Percentiles rank a stretch among this genome's conserved stretches.
Conservation (phyloP, 2,113 vertebrate species). For the Uria lomvia region DNA sequence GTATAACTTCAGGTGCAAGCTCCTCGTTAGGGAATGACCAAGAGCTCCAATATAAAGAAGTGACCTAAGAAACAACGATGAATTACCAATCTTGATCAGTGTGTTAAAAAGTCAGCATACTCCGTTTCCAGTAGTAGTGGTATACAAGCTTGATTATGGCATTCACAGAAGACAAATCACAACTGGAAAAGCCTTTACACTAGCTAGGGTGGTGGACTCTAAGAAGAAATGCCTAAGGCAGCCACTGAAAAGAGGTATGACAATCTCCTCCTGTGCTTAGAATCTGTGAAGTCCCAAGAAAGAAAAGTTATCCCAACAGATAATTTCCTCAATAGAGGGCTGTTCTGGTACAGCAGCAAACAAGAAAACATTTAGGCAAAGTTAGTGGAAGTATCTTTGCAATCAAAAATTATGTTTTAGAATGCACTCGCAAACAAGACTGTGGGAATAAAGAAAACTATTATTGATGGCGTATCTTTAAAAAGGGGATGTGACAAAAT, state of each 20-base stretch:
- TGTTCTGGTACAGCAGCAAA: background rate
- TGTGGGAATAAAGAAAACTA: background rate
- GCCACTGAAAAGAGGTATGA: background rate
- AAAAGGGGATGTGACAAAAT: background rate
- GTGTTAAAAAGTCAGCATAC: too few species aligned
- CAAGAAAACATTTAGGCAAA: background rate
- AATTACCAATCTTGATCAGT: background rate
- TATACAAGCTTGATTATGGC: background rate
- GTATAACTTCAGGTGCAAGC: background rate
- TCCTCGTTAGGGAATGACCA: background rate
- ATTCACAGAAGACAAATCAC: background rate
- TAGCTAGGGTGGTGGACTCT: background rate
- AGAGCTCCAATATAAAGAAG: background rate
- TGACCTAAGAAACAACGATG: background rate
- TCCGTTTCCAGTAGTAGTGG: background rate
- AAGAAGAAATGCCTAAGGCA: background rate
- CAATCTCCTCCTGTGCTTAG: background rate
- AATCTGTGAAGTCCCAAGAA: background rate
- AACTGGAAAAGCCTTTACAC: background rate
- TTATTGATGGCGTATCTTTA: rapidly evolving
- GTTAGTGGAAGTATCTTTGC: background rate
- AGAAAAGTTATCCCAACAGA: background rate
- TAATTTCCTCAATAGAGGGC: background rate
- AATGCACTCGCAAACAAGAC: background rate
- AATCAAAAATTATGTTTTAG: background rate